phyloP scores from a whole-genome alignment of 2,797 vertebrate genomes.

The Oreonectes daqikongensis region DNA sequence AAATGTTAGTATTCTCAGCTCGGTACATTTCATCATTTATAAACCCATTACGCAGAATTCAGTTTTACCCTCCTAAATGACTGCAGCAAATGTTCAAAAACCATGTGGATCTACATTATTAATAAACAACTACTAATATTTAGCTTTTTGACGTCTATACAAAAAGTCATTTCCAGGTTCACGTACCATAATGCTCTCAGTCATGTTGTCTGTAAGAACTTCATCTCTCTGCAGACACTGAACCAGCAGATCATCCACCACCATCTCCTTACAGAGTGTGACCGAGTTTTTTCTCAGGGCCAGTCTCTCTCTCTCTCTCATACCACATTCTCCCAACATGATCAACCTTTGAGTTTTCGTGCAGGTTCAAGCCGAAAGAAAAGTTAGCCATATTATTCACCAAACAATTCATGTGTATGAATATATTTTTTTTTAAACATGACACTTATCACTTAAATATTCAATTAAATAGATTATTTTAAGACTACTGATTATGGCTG shows the following conservation, averaged over 20 bases:
- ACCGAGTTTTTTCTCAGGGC: slow-evolving; percentile 65
- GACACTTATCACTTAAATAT: neutral
- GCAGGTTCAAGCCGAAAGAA: neutral
- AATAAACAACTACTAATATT: too few relatives aligned
- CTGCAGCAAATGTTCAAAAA: too few relatives aligned
- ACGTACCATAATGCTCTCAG: slow-evolving; percentile 76
- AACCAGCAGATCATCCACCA: slow-evolving; percentile 77
- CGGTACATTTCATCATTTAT: too few relatives aligned
- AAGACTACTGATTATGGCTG: neutral
- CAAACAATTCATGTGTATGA: neutral
- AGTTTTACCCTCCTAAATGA: too few relatives aligned
- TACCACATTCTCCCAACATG: slow-evolving; percentile 75
- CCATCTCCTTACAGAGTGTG: slow-evolving; percentile 72
- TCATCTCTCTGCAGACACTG: slow-evolving; percentile 71
- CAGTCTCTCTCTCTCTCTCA: slow-evolving; percentile 68
- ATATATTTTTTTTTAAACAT: neutral
- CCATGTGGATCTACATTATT: too few relatives aligned
- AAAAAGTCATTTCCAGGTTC: too few relatives aligned
- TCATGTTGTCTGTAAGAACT: slow-evolving; percentile 78
- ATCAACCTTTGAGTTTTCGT: slow-evolving; percentile 10
- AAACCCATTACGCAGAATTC: too few relatives aligned
- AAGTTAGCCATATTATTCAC: neutral
- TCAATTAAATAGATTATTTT: too few relatives aligned
- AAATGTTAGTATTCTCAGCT: too few relatives aligned
- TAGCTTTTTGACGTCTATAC: too few relatives aligned